Evolutionary conservation across 2,888 invertebrate genomes (phyloP).

Genomic region (Neocrepidodera transversa): DNA sequence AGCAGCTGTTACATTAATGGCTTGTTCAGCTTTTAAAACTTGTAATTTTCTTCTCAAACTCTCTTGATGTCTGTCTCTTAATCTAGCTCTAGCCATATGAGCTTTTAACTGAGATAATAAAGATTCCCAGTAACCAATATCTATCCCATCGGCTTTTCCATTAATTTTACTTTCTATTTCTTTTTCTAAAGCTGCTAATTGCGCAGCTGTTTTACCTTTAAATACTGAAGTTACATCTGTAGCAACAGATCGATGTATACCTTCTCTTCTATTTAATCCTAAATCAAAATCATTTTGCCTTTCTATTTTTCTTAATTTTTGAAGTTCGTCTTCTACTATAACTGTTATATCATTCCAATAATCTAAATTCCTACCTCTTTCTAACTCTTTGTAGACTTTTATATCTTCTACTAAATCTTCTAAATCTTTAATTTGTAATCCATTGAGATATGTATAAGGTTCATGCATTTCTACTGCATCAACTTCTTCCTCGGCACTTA

Average conservation of each 20-base stretch:
- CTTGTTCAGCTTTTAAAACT: conserved; percentile 87
- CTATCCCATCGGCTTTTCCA: conserved; percentile 86
- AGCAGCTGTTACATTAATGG: conserved; percentile 59
- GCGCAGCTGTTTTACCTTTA: conserved; percentile 85
- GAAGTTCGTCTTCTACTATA: conserved; percentile 91
- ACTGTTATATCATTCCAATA: conserved; percentile 98
- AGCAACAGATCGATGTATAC: conserved; percentile 89
- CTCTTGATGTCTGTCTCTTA: conserved; percentile 91
- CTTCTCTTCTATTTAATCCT: conserved; percentile 63
- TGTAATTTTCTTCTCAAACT: conserved; percentile 87
- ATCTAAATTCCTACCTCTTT: conserved; percentile 84
- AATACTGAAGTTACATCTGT: conserved; percentile 89
- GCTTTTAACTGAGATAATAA: conserved; percentile 94
- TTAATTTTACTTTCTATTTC: conserved; percentile 88
- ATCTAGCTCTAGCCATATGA: conserved; percentile 90
- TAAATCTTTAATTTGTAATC: conserved; percentile 86
- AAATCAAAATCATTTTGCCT: conserved; percentile 68
- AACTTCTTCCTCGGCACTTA: conserved; percentile 85
- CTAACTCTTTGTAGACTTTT: conserved; percentile 91
- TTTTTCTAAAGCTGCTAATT: conserved; percentile 81
- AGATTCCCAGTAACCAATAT: conserved; percentile 98
- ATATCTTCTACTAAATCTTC: conserved; percentile 98
- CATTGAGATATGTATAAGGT: conserved; percentile 94
- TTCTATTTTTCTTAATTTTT: conserved; percentile 81
- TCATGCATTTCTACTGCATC: conserved; percentile 98